These are phyloP conservation scores for Dryobates pubescens DNA, from an alignment of 2,797 vertebrate genomes.

Conservation along the genomic window DNA sequence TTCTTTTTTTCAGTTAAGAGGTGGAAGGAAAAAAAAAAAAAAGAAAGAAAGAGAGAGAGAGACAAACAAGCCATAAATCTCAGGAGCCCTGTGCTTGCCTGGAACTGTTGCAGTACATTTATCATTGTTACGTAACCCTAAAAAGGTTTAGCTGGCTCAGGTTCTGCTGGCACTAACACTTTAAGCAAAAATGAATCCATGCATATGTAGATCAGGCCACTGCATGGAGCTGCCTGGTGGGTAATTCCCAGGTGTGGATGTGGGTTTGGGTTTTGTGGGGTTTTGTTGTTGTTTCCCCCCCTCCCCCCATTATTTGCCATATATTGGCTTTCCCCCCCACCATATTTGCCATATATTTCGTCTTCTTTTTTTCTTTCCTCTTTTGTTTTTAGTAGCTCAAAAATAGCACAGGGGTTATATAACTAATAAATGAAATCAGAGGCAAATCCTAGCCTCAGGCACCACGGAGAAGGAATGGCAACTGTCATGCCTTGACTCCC, in stretches of 20 bases:
- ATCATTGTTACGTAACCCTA: conserved; percentile 37
- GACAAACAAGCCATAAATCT: conserved; percentile 21
- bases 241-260: conserved; percentile 5
- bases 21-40: too few species aligned
- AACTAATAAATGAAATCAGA: conserved; percentile 57
- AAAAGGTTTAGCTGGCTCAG: background rate
- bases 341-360: background rate
- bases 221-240: conserved; percentile 6
- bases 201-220: background rate
- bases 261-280: too few species aligned
- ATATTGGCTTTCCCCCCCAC: background rate
- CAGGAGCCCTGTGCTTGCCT: background rate
- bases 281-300: background rate
- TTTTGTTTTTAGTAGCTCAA: background rate
- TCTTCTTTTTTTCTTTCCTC: background rate
- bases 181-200: conserved; percentile 28
- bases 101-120: conserved; percentile 41
- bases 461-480: background rate
- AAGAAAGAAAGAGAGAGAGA: background rate
- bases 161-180: background rate
- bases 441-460: conserved; percentile 53
- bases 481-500: conserved; percentile 39
- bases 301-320: background rate
- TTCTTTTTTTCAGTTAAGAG: background rate
- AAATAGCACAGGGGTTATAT: conserved; percentile 53